Evolutionary conservation across 2,888 invertebrate genomes (phyloP).

Genomic region (Rhaphigaster nebulosa): DNA sequence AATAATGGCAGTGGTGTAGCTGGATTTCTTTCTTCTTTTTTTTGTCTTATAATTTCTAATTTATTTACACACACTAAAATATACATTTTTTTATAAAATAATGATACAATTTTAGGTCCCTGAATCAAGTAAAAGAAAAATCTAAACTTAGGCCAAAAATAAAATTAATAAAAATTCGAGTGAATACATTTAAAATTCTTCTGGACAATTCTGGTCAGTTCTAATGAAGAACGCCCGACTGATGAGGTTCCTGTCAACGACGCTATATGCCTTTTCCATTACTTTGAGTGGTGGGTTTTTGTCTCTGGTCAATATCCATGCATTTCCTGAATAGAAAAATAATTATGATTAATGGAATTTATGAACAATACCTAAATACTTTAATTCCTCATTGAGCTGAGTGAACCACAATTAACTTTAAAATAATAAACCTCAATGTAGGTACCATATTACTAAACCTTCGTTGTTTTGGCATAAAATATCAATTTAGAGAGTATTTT

Average conservation of each 20-base stretch:
- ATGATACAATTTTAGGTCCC: constrained; percentile 25
- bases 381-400: too few species aligned
- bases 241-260: constrained; percentile 73
- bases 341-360: background rate
- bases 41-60: constrained; percentile 8
- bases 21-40: constrained; percentile 11
- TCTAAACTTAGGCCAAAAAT: background rate
- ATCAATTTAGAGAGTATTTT: too few species aligned
- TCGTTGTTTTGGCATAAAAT: too few species aligned
- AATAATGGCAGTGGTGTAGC: constrained; percentile 28
- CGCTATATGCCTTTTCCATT: constrained; percentile 74
- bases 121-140: background rate
- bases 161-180: background rate
- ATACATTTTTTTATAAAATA: background rate
- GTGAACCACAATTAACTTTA: too few species aligned
- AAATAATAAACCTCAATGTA: too few species aligned
- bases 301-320: constrained; percentile 78
- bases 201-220: constrained; percentile 77
- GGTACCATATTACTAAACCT: too few species aligned
- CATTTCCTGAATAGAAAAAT: constrained; percentile 68
- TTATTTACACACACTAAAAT: background rate
- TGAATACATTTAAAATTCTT: constrained; percentile 55
- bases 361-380: too few species aligned
- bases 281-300: constrained; percentile 73
- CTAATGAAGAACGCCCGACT: constrained; percentile 74